These are phyloP conservation scores for Seriola quinqueradiata DNA, from an alignment of 2,113 vertebrate genomes.

Conservation along the genomic window DNA sequence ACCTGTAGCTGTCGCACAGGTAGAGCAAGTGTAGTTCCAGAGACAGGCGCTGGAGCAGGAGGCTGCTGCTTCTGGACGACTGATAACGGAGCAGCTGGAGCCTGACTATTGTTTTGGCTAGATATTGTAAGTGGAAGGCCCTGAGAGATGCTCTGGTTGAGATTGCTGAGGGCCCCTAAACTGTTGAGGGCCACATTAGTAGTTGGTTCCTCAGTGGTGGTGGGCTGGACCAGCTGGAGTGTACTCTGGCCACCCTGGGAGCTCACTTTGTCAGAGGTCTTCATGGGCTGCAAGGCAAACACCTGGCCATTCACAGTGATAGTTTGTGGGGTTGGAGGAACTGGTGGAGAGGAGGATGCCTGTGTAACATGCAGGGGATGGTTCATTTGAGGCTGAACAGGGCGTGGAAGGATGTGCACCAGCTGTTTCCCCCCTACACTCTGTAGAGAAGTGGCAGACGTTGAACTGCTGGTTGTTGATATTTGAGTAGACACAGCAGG, in stretches of 20 bases:
- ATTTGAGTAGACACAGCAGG: constrained; percentile 83
- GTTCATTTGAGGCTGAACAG: constrained; percentile 72
- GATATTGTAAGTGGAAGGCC: constrained; percentile 83
- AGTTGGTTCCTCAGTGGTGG: constrained; percentile 93
- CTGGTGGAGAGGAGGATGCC: constrained; percentile 53
- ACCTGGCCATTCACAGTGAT: constrained; percentile 97
- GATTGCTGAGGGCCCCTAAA: constrained; percentile 95
- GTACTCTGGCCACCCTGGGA: constrained; percentile 85
- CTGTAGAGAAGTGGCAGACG: constrained; percentile 86
- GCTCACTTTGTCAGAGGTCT: constrained; percentile 89
- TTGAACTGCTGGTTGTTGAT: constrained; percentile 77
- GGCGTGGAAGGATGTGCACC: constrained; percentile 95
- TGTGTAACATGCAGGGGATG: constrained; percentile 56
- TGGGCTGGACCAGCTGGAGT: constrained; percentile 95
- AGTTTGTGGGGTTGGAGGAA: constrained; percentile 91
- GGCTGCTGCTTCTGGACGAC: constrained; percentile 73
- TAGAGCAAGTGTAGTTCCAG: constrained; percentile 49
- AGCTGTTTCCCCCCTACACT: constrained; percentile 95
- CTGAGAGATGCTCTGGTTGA: constrained; percentile 97
- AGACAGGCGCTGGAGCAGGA: constrained; percentile 45
- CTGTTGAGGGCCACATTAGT: constrained; percentile 95
- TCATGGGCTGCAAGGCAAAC: constrained; percentile 95
- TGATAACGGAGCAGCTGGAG: constrained; percentile 79
- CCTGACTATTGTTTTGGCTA: constrained; percentile 88
- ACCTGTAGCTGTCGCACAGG: constrained; percentile 68